phyloP scores from a whole-genome alignment of 2,888 invertebrate species.

The Eupithecia subfuscata region DNA sequence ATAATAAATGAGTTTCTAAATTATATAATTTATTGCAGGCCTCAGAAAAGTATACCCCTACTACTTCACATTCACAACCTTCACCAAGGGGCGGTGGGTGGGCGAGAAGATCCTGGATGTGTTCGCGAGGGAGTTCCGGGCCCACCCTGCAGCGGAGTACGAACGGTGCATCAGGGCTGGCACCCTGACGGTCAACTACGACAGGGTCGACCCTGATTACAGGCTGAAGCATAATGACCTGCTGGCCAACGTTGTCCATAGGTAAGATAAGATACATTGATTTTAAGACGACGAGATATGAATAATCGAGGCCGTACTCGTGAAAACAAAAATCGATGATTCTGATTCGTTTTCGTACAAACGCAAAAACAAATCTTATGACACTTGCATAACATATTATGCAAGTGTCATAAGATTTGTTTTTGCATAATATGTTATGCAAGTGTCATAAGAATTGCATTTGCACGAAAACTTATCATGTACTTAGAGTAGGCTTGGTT shows the following conservation, averaged over 20 bases:
- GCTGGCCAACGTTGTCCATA: constrained; percentile 96
- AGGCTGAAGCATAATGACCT: constrained; percentile 96
- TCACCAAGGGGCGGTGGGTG: constrained; percentile 98
- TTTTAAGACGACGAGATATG: not conserved
- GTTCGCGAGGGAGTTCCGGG: constrained; percentile 95
- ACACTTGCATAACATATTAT: too few species aligned
- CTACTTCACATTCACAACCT: constrained; percentile 97
- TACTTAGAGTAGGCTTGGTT: not conserved
- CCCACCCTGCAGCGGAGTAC: constrained; percentile 97
- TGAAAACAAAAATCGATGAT: not conserved
- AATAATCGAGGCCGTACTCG: not conserved
- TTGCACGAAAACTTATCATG: not conserved
- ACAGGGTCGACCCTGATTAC: constrained; percentile 95
- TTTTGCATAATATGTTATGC: not conserved
- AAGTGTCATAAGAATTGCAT: not conserved
- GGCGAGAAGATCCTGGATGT: constrained; percentile 96
- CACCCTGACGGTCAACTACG: constrained; percentile 96
- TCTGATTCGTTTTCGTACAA: not conserved
- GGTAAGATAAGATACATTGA: constrained; percentile 81
- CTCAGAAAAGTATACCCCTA: constrained; percentile 98
- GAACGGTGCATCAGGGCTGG: constrained; percentile 96
- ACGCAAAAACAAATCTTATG: too few species aligned
- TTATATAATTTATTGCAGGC: constrained; percentile 81
- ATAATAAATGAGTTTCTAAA: not conserved
- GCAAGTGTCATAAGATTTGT: not conserved